phyloP scores from a whole-genome alignment of 2,797 vertebrate genomes.

The Chiloscyllium punctatum region DNA sequence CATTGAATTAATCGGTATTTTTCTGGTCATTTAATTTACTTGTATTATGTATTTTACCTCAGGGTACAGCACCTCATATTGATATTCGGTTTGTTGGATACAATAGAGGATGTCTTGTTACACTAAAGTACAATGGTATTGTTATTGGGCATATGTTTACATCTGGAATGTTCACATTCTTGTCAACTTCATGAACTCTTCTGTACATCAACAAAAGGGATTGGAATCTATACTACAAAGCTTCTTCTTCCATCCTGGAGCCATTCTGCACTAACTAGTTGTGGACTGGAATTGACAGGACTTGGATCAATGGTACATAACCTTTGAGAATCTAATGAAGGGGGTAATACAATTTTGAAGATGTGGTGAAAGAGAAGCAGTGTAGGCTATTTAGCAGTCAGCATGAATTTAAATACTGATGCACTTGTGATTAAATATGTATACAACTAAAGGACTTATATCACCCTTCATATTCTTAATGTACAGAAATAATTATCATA shows the following conservation, averaged over 20 bases:
- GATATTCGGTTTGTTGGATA: background rate
- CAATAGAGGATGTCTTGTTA: background rate
- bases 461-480: background rate
- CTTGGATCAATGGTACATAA: background rate
- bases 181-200: background rate
- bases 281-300: background rate
- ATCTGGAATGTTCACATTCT: background rate
- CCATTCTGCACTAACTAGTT: background rate
- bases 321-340: background rate
- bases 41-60: background rate
- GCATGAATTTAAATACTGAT: background rate
- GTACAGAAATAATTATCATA: background rate
- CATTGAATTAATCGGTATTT: background rate
- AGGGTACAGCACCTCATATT: background rate
- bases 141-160: background rate
- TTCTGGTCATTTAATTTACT: background rate
- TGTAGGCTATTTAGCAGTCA: slow-evolving; percentile 9
- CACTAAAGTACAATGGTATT: background rate
- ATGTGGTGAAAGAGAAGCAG: background rate
- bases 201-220: background rate
- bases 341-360: background rate
- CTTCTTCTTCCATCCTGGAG: background rate
- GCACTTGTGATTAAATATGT: background rate
- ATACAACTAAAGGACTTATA: background rate
- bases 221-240: background rate